A percentile compares a stretch with the other conserved stretches of the same genome.
These are phyloP conservation scores for Drosophila falleni DNA, from an alignment of 2,888 invertebrate genomes.

Conservation along the genomic window DNA sequence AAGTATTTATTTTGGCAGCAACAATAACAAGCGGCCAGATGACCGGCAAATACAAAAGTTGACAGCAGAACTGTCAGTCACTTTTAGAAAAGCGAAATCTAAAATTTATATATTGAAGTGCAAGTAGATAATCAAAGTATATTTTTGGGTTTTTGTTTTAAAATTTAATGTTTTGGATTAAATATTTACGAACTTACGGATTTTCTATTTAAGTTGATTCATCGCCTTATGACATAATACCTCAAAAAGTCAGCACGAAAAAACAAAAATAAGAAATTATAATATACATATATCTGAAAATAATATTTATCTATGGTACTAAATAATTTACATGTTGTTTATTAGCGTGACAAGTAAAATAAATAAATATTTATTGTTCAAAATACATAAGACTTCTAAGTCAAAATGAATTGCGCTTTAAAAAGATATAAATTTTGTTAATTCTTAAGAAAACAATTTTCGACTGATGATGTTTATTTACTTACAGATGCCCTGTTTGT, in stretches of 20 bases:
- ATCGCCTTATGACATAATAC: constrained; percentile 1
- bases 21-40: constrained; percentile 54
- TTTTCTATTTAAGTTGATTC: not conserved
- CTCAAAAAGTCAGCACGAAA: not conserved
- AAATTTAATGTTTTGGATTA: not conserved
- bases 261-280: not conserved
- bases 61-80: constrained; percentile 42
- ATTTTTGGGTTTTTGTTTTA: not conserved
- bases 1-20: constrained; percentile 62
- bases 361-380: constrained; percentile 24
- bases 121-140: not conserved
- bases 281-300: not conserved
- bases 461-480: constrained; percentile 23
- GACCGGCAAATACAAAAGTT: constrained; percentile 40
- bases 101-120: constrained; percentile 32
- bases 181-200: constrained; percentile 2
- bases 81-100: constrained; percentile 20
- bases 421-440: constrained; percentile 16
- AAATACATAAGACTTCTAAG: constrained; percentile 3
- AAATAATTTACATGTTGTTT: constrained; percentile 22
- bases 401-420: constrained; percentile 22
- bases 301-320: constrained; percentile 19
- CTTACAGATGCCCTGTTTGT: constrained; percentile 18
- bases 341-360: constrained; percentile 16
- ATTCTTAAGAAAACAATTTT: constrained; percentile 14